Evolutionary conservation across 2,888 invertebrate genomes (phyloP), one percentile per base, ranked within the genome.

Genomic region (Parnassius apollo): DNA sequence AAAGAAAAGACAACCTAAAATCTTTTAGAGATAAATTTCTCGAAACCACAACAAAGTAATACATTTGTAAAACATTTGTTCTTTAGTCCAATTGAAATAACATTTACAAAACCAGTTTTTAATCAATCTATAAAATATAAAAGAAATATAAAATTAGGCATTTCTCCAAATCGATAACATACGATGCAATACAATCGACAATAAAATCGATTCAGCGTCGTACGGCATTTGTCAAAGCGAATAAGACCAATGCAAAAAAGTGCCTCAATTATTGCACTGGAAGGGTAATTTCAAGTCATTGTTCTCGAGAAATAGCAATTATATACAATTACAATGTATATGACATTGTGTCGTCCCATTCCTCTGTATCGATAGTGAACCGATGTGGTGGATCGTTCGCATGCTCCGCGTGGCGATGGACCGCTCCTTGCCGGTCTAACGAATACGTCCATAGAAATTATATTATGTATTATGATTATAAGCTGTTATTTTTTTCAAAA

Each of bases 261-360:
- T 71, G 80, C 81, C 73, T 83, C 82, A 90, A 91, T 91, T 91
- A 90, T 90, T 90, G 85, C 82, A 85, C 75, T 81, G 86, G 86
- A 85, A 82, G 83, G 84, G 88, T 85, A 90, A 91, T 91, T 89
- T 89, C 73, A 80, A 77, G 82, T 88, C 90, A 90, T 91, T 91
- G 91, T 91, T 91, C 91, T 87, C 81, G 77, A 87, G 90, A 90
- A 91, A 88, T 83, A 83, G 86, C 90, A 91, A 91, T 91, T 91
- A 91, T 88, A 88, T 90, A 90, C 89, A 90, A 91, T 91, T 91
- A 91, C 88, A 80, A 35, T 77, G 85, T 88, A 88, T 90, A 88
- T 86, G 88, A 89, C 90, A 89, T 81, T 87, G 88, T 88, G 82
- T 81, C 71, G 74, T 79, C 75, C 71, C 85, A 74, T 89, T 82